Evolutionary conservation across 2,113 vertebrate genomes (phyloP).

Genomic region (Alosa alosa): DNA sequence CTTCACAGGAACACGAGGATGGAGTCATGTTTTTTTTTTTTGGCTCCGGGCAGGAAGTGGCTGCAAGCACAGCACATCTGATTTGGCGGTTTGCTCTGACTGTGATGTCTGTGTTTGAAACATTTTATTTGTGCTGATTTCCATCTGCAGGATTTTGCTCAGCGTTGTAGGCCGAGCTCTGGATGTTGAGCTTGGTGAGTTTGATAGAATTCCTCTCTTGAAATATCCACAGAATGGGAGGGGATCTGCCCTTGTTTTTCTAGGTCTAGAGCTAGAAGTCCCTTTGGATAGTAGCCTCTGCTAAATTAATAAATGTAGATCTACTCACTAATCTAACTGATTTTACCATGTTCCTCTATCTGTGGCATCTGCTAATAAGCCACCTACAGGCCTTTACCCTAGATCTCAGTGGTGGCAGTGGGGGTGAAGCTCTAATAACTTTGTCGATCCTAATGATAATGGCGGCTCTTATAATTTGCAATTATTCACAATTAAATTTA

Average conservation of each 20-base stretch:
- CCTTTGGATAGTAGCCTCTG: too few relatives aligned
- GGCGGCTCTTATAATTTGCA: background rate
- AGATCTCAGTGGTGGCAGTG: background rate
- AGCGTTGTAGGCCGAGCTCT: background rate
- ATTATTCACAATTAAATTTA: background rate
- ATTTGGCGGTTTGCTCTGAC: background rate
- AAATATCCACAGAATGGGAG: too few relatives aligned
- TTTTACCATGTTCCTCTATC: background rate
- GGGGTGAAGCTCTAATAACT: background rate
- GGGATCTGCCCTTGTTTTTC: too few relatives aligned
- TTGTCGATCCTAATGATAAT: background rate
- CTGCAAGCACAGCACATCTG: background rate
- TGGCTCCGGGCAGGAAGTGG: background rate
- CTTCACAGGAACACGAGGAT: background rate
- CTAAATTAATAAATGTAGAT: too few relatives aligned
- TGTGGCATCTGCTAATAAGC: background rate
- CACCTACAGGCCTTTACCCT: background rate
- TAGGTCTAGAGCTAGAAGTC: too few relatives aligned
- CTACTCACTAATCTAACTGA: background rate
- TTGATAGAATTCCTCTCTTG: too few relatives aligned
- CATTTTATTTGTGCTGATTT: background rate
- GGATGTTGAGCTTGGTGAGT: background rate
- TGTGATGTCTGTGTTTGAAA: background rate
- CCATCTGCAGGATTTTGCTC: background rate
- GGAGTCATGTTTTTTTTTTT: background rate